Evolutionary conservation across 2,797 vertebrate species (phyloP), one percentile per base, ranked within the genome.

Genomic region (Alca torda): DNA sequence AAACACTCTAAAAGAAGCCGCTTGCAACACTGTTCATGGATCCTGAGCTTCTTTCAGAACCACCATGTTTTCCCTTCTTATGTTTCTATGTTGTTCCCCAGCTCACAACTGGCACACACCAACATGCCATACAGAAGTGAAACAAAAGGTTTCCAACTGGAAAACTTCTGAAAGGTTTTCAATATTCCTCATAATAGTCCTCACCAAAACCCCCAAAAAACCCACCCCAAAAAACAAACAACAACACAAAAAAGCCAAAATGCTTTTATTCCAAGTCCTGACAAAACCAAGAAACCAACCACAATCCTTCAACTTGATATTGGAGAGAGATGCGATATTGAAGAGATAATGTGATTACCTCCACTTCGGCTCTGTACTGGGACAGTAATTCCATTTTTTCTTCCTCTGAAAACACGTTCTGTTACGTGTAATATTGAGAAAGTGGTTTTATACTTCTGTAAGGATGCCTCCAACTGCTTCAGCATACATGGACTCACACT

Each of bases 381-480:
- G 74, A 69, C 76, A 69, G 17, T 46, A 76, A 86, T 69, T 39
- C 21, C 5, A 21, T 68, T 59, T 59, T 30, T 68, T 25, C 39
- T 41, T 59, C 57, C 70, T 37, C 84, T 56, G 67, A 81, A 85
- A 86, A 53, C 35, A 30, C 0, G 1, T 59, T 80, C 73, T 80
- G 16, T 17, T 65, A 53, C 0, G 0, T 0, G 3, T 48, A 19
- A 19, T 23, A 33, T 25, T 46, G 39, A 83, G 26, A 59, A 84
- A 73, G 51, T 16, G 48, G 26, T 9, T 93, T 78, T 69, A 43
- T 59, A 54, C 67, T 59, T 65, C 51, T 46, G 33, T 18, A 69
- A 37, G 50, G 65, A 75, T 26, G 50, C 37, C 64, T 68, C 57
- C 41, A 78, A 57, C 85, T 54, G 37, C 61, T 90, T 57, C 79